phyloP scores from a whole-genome alignment of 2,797 vertebrate species.

The Poecilia velifera region DNA sequence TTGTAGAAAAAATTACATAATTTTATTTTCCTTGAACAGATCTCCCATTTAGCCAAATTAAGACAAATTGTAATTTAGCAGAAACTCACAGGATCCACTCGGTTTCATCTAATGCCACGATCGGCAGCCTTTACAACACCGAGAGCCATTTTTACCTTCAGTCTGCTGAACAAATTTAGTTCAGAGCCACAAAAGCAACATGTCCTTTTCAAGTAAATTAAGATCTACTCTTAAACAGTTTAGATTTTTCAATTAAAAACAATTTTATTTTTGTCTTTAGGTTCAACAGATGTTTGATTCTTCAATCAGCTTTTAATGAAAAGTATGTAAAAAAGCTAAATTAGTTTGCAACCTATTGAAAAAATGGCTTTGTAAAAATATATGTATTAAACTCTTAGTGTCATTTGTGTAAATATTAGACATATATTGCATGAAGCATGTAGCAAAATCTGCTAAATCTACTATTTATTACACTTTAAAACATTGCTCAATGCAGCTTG shows the following conservation, averaged over 20 bases:
- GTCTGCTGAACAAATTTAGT: not conserved
- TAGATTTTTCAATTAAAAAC: not conserved
- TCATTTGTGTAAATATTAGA: not conserved
- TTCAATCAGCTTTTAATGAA: not conserved
- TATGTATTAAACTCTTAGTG: not conserved
- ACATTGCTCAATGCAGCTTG: not conserved
- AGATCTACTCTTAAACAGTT: not conserved
- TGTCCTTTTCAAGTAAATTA: not conserved
- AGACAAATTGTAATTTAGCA: not conserved
- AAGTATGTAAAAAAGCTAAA: not conserved
- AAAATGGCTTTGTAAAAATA: not conserved
- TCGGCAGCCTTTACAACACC: not conserved
- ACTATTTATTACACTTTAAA: not conserved
- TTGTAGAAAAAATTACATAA: slow-evolving; percentile 11
- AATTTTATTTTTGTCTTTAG: not conserved
- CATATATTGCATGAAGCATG: not conserved
- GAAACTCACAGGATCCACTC: not conserved
- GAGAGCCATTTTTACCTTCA: not conserved
- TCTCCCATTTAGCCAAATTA: not conserved
- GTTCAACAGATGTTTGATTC: not conserved
- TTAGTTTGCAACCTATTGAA: not conserved
- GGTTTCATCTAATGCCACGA: not conserved
- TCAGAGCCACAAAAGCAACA: not conserved
- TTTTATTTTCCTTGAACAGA: not conserved
- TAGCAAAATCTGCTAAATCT: not conserved